phyloP scores from a whole-genome alignment of 1,140 invertebrate genomes.

The Cylas formicarius region DNA sequence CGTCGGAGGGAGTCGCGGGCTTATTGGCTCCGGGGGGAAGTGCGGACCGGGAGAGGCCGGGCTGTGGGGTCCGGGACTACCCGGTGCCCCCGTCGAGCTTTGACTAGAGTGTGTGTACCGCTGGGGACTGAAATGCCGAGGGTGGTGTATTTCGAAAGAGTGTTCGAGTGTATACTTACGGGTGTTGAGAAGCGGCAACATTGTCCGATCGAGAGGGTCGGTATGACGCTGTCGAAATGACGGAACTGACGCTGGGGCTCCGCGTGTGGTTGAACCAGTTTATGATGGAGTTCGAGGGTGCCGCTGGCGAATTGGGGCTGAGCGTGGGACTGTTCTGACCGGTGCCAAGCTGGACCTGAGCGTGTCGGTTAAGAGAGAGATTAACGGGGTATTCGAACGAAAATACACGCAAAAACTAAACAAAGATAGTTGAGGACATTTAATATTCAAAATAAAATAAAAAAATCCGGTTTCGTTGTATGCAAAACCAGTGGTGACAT shows the following conservation, averaged over 20 bases:
- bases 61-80: constrained; percentile 43
- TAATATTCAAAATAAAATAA: too few species aligned
- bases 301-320: constrained; percentile 36
- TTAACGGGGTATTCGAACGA: too few species aligned
- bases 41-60: constrained; percentile 47
- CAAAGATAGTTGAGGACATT: too few species aligned
- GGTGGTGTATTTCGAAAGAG: not conserved
- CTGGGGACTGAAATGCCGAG: constrained; percentile 18
- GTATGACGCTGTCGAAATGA: constrained; percentile 26
- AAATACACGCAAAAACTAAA: too few species aligned
- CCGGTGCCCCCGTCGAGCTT: constrained; percentile 33
- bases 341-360: constrained; percentile 31
- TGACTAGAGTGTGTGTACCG: constrained; percentile 25
- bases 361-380: not conserved
- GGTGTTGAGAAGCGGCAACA: constrained; percentile 12
- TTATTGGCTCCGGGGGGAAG: constrained; percentile 44
- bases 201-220: constrained; percentile 17
- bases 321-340: constrained; percentile 39
- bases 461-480: too few species aligned
- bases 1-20: constrained; percentile 38
- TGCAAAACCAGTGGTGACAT: too few species aligned
- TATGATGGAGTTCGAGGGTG: constrained; percentile 26
- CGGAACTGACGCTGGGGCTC: constrained; percentile 37
- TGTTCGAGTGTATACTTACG: constrained; percentile 14
- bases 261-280: constrained; percentile 35